phyloP scores from a whole-genome alignment of 2,888 invertebrate species.

The Ennomos fuscantarius region DNA sequence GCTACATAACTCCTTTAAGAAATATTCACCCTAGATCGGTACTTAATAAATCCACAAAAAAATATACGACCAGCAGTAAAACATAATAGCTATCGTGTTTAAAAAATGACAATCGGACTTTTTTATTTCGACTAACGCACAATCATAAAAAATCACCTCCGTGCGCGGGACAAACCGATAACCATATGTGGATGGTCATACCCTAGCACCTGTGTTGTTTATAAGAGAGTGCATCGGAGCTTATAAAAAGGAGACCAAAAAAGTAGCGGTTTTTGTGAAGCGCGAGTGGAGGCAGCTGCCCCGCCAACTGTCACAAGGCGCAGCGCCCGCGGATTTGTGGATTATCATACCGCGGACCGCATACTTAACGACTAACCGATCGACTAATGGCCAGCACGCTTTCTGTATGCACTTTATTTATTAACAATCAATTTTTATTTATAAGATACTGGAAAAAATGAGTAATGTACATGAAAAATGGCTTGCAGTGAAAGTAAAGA shows the following conservation, averaged over 20 bases:
- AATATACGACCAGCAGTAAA: conserved; percentile 22
- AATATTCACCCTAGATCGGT: conserved; percentile 8
- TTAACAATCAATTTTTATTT: conserved; percentile 37
- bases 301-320: conserved; percentile 76
- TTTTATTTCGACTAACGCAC: conserved; percentile 55
- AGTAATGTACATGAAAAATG: conserved; percentile 12
- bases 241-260: conserved; percentile 81
- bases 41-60: conserved; percentile 24
- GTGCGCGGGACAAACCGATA: conserved; percentile 69
- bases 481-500: conserved; percentile 1
- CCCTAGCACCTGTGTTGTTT: conserved; percentile 84
- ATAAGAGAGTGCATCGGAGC: conserved; percentile 78
- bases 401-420: conserved; percentile 42
- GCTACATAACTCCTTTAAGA: conserved; percentile 6
- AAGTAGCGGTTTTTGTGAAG: conserved; percentile 81
- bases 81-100: conserved; percentile 32
- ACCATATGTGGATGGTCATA: conserved; percentile 82
- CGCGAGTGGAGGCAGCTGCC: conserved; percentile 80
- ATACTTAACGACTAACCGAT: conserved; percentile 61
- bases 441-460: conserved; percentile 21
- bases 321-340: conserved; percentile 67
- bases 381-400: conserved; percentile 57
- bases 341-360: conserved; percentile 70
- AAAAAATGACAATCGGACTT: conserved; percentile 39
- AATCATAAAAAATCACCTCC: conserved; percentile 68